Percentiles rank a stretch among this genome's conserved stretches.
Evolutionary conservation across 2,888 invertebrate species (phyloP).

Genomic region (Ashinkailepas kermadecensis): DNA sequence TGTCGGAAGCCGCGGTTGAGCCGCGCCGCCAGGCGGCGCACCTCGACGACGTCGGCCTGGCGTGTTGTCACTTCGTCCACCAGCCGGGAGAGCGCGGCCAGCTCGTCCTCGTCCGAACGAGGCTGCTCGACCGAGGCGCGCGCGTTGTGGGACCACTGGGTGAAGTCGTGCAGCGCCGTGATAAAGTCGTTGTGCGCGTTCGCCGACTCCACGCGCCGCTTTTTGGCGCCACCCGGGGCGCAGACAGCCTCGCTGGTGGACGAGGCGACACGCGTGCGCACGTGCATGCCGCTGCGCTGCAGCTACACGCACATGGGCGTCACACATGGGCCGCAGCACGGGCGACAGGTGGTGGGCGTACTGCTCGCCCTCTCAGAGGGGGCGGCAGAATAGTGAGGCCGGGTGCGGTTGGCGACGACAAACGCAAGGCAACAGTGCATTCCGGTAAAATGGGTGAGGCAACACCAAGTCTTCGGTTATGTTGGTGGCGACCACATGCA

Average conservation of each 20-base stretch:
- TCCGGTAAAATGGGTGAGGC: no score
- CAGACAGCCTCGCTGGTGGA: not conserved
- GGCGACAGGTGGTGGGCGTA: no score
- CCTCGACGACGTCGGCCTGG: not conserved
- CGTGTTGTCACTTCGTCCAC: not conserved
- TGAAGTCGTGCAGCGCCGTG: conserved; percentile 20
- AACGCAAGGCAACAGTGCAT: no score
- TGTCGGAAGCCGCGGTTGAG: conserved; percentile 13
- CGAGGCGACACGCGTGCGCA: conserved; percentile 3
- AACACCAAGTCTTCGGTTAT: no score
- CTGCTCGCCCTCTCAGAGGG: no score
- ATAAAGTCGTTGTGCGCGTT: conserved; percentile 21
- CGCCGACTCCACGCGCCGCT: conserved; percentile 4
- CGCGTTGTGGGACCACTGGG: conserved; percentile 1
- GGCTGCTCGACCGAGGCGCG: not conserved
- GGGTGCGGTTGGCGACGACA: no score
- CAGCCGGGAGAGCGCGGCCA: not conserved
- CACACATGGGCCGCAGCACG: no score
- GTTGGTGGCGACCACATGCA: no score
- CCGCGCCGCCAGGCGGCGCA: conserved; percentile 9
- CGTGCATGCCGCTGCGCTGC: conserved; percentile 4
- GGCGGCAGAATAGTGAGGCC: no score
- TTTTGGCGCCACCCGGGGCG: conserved; percentile 11
- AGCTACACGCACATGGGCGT: not conserved
- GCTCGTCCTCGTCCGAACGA: not conserved